These are phyloP conservation scores for Entelurus aequoreus DNA, from an alignment of 2,113 vertebrate genomes.

Conservation along the genomic window DNA sequence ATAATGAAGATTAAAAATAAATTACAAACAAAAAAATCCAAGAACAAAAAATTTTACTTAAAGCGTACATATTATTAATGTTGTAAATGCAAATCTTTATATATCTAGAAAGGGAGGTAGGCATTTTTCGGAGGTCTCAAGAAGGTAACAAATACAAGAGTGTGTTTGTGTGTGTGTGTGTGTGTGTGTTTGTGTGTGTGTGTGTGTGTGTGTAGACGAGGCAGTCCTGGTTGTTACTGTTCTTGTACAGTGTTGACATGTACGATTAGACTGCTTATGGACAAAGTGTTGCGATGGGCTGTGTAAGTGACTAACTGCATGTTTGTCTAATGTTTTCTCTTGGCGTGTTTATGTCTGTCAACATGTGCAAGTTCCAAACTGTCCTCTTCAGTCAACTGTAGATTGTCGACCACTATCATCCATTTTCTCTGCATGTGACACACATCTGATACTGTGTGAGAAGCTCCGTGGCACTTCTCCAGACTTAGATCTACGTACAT, in stretches of 20 bases:
- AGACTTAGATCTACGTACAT: too few relatives aligned
- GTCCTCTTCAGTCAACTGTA: background rate
- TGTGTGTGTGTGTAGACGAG: background rate
- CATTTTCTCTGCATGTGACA: background rate
- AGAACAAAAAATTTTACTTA: too few relatives aligned
- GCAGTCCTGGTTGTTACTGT: background rate
- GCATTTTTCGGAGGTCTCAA: too few relatives aligned
- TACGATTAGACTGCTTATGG: constrained; percentile 1
- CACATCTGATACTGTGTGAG: background rate
- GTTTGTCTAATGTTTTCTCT: constrained; percentile 25
- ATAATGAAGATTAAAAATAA: too few relatives aligned
- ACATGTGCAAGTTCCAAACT: constrained; percentile 13
- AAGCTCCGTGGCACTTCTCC: background rate
- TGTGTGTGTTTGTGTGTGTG: too few relatives aligned
- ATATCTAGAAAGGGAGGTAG: too few relatives aligned
- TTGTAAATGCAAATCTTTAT: too few relatives aligned
- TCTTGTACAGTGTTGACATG: constrained; percentile 12
- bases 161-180: too few relatives aligned
- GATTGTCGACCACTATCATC: background rate
- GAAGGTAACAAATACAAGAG: too few relatives aligned
- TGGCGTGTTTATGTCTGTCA: constrained; percentile 18
- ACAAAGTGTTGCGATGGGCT: constrained; percentile 13
- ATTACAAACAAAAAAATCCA: too few relatives aligned
- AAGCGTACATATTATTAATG: too few relatives aligned
- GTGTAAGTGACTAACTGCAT: constrained; percentile 33